Evolutionary conservation across 1,140 invertebrate species (phyloP).

Genomic region (Aphaenogaster floridana): DNA sequence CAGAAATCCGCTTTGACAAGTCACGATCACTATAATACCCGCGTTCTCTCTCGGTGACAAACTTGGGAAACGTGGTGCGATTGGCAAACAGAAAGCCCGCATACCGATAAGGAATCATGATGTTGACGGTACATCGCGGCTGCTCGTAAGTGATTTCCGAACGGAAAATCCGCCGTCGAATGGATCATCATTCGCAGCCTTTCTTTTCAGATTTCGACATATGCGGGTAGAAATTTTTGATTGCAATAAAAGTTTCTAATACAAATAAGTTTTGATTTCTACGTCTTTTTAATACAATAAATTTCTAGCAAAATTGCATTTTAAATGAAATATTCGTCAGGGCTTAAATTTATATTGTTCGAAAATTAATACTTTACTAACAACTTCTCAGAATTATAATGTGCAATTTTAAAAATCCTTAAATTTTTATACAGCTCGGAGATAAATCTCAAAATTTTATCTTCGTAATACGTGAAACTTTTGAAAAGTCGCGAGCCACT

Average conservation of each 20-base stretch:
- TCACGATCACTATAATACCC: constrained; percentile 35
- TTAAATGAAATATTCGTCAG: not conserved
- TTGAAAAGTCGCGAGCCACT: constrained; percentile 40
- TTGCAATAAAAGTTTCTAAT: not conserved
- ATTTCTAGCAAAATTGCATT: not conserved
- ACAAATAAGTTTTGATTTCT: not conserved
- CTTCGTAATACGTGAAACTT: constrained; percentile 36
- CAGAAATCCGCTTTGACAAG: constrained; percentile 1
- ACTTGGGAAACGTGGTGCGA: constrained; percentile 31
- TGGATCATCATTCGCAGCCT: not conserved
- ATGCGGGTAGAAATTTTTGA: not conserved
- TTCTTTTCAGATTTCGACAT: not conserved
- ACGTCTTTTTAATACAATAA: not conserved
- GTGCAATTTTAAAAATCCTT: not conserved
- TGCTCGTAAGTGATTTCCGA: constrained; percentile 33
- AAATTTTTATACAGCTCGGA: constrained; percentile 5
- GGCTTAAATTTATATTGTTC: not conserved
- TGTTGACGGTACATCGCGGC: constrained; percentile 21
- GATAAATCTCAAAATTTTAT: constrained; percentile 47
- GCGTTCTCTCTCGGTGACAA: constrained; percentile 44
- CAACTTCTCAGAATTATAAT: not conserved
- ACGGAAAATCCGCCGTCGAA: not conserved
- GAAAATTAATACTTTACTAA: constrained; percentile 4
- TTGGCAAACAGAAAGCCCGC: constrained; percentile 58
- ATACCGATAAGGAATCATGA: constrained; percentile 49